Evolutionary conservation across 2,888 invertebrate species (phyloP).

Genomic region (Biston stratarius): DNA sequence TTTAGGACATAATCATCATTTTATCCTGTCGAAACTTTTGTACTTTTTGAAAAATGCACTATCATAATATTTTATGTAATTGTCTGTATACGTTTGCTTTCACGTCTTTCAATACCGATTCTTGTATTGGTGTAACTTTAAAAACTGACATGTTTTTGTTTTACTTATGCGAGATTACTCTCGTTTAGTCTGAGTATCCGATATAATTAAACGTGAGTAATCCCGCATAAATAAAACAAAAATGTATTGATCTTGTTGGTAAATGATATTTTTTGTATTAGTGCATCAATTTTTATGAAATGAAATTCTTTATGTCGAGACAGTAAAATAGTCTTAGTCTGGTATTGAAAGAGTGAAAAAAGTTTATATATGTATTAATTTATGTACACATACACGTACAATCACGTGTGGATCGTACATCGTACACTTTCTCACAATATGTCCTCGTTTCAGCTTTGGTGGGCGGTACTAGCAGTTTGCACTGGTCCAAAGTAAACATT

Average conservation of each 20-base stretch:
- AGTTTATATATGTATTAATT: conserved; percentile 19
- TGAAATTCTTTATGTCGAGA: too few relatives aligned
- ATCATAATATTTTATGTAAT: conserved; percentile 3
- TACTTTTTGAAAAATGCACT: conserved; percentile 3
- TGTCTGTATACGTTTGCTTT: conserved; percentile 2
- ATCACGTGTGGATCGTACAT: conserved; percentile 38
- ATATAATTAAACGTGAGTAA: too few relatives aligned
- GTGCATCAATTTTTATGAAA: too few relatives aligned
- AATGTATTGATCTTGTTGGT: too few relatives aligned
- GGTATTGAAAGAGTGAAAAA: too few relatives aligned
- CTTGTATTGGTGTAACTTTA: background rate
- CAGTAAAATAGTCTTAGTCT: too few relatives aligned
- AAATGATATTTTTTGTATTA: too few relatives aligned
- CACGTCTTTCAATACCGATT: background rate
- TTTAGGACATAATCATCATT: background rate
- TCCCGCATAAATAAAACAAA: too few relatives aligned
- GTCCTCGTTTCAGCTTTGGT: conserved; percentile 82
- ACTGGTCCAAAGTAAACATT: conserved; percentile 77
- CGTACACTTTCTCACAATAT: conserved; percentile 36
- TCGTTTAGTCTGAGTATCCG: too few relatives aligned
- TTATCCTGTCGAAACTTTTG: background rate
- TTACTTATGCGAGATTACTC: too few relatives aligned
- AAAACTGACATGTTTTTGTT: too few relatives aligned
- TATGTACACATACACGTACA: conserved; percentile 22
- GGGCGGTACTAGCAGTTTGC: conserved; percentile 82